Percentiles rank a stretch among this genome's conserved stretches.
Conservation (phyloP, 92 coral and sea anemone species). For the Diadumene lineata region DNA sequence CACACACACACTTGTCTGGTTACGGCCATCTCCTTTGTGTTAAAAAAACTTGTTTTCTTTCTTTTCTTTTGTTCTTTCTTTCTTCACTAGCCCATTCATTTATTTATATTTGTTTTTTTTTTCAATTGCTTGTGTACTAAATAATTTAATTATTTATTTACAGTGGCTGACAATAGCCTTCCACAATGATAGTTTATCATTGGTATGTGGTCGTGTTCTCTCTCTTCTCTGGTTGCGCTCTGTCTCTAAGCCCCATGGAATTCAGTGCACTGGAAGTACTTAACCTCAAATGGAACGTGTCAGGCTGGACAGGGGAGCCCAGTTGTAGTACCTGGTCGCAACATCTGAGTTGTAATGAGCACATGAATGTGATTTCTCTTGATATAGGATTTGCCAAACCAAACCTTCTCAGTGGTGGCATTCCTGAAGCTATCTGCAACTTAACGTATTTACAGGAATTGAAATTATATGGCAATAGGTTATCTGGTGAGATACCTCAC, state of each 20-base stretch:
- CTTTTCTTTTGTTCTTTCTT: too few relatives aligned
- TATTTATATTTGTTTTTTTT: too few relatives aligned
- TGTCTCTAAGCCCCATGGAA: conserved; percentile 1
- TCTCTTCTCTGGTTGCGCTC: not conserved
- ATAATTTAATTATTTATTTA: too few relatives aligned
- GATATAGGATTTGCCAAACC: conserved; percentile 14
- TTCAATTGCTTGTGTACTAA: too few relatives aligned
- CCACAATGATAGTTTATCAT: not conserved
- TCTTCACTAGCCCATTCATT: too few relatives aligned
- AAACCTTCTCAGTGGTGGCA: conserved; percentile 1
- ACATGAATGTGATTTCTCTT: not conserved
- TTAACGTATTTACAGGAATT: not conserved
- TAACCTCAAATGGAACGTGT: conserved; percentile 9
- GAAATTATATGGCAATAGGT: conserved; percentile 8
- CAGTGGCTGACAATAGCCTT: too few relatives aligned
- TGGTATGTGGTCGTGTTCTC: not conserved
- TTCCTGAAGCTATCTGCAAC: conserved; percentile 11
- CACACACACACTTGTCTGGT: too few relatives aligned
- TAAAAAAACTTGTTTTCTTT: too few relatives aligned
- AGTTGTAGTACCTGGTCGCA: conserved; percentile 10
- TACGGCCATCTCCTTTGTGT: too few relatives aligned
- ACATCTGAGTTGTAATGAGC: conserved; percentile 5
- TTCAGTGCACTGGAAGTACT: not conserved
- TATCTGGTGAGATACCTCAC: conserved; percentile 8
- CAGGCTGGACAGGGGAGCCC: conserved; percentile 10